Conservation (phyloP, 2,113 vertebrate species). For the Caranx melampygus region DNA sequence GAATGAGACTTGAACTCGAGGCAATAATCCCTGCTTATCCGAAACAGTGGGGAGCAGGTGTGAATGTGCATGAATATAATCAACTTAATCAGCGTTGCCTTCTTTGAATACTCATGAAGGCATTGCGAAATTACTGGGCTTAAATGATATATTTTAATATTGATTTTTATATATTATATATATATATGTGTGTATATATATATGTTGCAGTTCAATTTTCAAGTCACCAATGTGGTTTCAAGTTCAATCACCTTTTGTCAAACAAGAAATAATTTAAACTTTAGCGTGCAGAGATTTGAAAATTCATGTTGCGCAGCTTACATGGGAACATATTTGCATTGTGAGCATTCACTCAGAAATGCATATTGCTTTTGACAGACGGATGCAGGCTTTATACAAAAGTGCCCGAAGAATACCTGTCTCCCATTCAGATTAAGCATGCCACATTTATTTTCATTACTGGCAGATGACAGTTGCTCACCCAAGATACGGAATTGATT, state of each 20-base stretch:
- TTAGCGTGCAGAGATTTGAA: neutral
- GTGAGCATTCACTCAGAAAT: constrained; percentile 13
- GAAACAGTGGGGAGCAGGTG: constrained; percentile 65
- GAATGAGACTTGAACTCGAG: constrained; percentile 39
- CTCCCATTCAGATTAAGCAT: constrained; percentile 54
- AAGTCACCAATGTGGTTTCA: neutral
- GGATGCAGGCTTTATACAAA: constrained; percentile 26
- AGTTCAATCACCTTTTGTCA: neutral
- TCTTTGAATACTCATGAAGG: constrained; percentile 58
- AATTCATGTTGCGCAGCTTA: neutral
- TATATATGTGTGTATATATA: neutral
- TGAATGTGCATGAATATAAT: constrained; percentile 66
- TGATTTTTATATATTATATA: constrained; percentile 1
- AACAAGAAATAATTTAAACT: neutral
- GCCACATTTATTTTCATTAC: constrained; percentile 83
- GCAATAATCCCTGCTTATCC: constrained; percentile 56
- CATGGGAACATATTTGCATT: constrained; percentile 9
- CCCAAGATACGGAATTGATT: constrained; percentile 72
- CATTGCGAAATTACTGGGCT: constrained; percentile 17
- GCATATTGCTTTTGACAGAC: constrained; percentile 53
- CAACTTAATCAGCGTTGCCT: constrained; percentile 58
- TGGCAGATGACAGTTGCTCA: constrained; percentile 76
- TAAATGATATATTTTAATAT: constrained; percentile 9
- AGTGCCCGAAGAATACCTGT: constrained; percentile 66
- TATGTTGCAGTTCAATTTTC: neutral